Conservation (phyloP, 2,888 invertebrate genomes). For the Phragmatobia fuliginosa region DNA sequence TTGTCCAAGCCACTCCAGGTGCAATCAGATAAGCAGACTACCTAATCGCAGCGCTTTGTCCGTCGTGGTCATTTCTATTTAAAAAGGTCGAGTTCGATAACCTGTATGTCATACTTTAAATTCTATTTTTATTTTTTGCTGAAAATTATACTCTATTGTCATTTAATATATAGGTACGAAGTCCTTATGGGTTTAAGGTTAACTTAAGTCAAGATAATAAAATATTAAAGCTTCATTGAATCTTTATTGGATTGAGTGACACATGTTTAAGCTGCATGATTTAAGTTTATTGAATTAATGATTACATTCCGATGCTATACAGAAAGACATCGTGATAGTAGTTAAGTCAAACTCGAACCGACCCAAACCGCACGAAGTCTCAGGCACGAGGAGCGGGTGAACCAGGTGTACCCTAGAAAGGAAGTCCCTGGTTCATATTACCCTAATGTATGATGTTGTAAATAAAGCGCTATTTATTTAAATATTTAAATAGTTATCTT, state of each 20-base stretch:
- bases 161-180: too few species aligned
- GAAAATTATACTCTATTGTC: neutral
- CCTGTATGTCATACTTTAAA: slow-evolving; percentile 12
- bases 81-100: slow-evolving; percentile 33
- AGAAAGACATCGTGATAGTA: neutral
- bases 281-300: neutral
- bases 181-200: too few species aligned
- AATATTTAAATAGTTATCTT: too few species aligned
- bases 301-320: neutral
- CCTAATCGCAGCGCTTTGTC: slow-evolving; percentile 64
- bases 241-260: neutral
- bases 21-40: slow-evolving; percentile 71
- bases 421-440: too few species aligned
- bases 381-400: too few species aligned
- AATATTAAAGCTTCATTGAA: neutral
- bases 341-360: too few species aligned
- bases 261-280: neutral
- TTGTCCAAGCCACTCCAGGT: slow-evolving; percentile 66
- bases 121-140: neutral
- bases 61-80: slow-evolving; percentile 53
- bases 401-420: too few species aligned
- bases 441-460: too few species aligned
- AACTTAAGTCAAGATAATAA: neutral
- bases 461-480: too few species aligned
- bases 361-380: too few species aligned